Base-by-base conservation (phyloP, 2,888 invertebrate genomes). In the Rotaria macrura region DNA sequence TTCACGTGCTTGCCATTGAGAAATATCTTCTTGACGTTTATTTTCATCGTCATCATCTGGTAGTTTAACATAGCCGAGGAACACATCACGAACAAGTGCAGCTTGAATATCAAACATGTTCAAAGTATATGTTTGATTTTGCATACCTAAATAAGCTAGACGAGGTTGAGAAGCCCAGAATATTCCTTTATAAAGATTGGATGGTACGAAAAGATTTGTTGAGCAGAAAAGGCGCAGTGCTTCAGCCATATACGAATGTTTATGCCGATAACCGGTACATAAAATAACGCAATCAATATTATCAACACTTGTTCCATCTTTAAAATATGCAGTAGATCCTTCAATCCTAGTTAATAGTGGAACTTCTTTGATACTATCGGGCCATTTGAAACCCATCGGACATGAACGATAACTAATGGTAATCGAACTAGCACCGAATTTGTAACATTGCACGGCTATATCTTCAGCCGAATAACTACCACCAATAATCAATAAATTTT, bases 61-160 rank as follows among this genome's bases (percentile, higher is more conserved):
- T 29, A 85, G 55, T 54, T 55, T 65, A 49, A 85, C 40, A 23
- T 86, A 12, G 6, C 47, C 55, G 23, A 83, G 72, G 40, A 87
- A 38, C 40, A 87, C 84, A 54, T 85, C 87, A 29, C 79, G 83
- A 12, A 43, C 79, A 25, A 43, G 25, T n/a, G 40, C 40, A 57
- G 87, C 87, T 52, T 87, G 87, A 9, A 55, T 74, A 52, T 87
- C 87, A 79, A 87, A 87, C 86, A 87, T 87, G 23, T 85, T 87
- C 84, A 87, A 87, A n/a, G 87, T 87, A 74, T 87, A 88, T 29
- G 29, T 85, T 74, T 87, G 87, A 84, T 87, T 86, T 52, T 87
- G 87, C 72, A 86, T 86, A n/a, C 87, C 87, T 49, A 86, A 47
- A 57, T 87, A 87, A 49, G 87, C 55, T 23, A 87, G 54, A 38